A percentile compares a stretch with the other conserved stretches of the same genome.
Conservation (phyloP, 2,888 invertebrate species). For the Machimus rusticus region DNA sequence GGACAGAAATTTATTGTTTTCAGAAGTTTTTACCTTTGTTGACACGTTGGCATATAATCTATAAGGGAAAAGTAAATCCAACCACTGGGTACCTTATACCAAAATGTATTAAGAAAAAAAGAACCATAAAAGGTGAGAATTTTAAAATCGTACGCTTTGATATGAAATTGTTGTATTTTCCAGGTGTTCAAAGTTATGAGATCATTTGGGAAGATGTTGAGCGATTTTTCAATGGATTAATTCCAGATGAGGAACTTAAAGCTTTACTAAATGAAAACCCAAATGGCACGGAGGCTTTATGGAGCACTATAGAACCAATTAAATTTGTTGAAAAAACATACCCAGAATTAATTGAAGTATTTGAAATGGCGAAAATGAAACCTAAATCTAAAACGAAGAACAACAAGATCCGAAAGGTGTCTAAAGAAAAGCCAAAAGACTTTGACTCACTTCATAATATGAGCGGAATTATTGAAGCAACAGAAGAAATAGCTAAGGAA, state of each 20-base stretch:
- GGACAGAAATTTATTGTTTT: constrained; percentile 79
- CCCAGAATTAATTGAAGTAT: constrained; percentile 69
- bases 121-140: constrained; percentile 64
- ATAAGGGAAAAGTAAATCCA: constrained; percentile 28
- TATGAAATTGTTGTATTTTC: background rate
- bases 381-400: constrained; percentile 45
- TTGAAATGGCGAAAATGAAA: constrained; percentile 66
- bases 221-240: constrained; percentile 67
- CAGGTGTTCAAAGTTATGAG: constrained; percentile 75
- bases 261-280: constrained; percentile 64
- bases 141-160: background rate
- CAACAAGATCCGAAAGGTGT: constrained; percentile 50
- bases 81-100: constrained; percentile 61
- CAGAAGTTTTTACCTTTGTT: constrained; percentile 79
- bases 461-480: constrained; percentile 51
- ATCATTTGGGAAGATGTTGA: constrained; percentile 73
- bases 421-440: constrained; percentile 52
- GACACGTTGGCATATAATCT: constrained; percentile 75
- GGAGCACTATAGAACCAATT: constrained; percentile 76
- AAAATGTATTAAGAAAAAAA: constrained; percentile 67
- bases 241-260: constrained; percentile 69
- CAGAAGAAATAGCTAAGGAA: constrained; percentile 55
- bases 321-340: constrained; percentile 70
- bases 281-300: constrained; percentile 64
- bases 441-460: constrained; percentile 54